Evolutionary conservation across 2,797 vertebrate species (phyloP).

Genomic region (Syndactyla subalaris): DNA sequence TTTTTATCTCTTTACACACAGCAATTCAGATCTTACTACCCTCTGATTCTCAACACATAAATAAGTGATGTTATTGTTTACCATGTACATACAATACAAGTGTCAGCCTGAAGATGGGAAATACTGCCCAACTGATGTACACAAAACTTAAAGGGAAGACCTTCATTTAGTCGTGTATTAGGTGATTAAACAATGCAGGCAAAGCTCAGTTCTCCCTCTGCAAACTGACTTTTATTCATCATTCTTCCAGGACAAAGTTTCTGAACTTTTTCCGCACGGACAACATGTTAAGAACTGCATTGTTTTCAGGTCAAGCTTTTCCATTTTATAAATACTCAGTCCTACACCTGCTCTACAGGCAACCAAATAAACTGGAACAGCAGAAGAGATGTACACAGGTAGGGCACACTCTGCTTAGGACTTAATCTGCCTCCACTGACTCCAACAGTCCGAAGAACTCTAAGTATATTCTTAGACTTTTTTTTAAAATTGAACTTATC

Average conservation of each 20-base stretch:
- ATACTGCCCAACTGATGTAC: not conserved
- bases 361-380: not conserved
- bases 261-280: not conserved
- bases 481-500: not conserved
- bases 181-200: not conserved
- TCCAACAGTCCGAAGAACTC: not conserved
- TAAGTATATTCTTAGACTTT: not conserved
- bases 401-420: not conserved
- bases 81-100: not conserved
- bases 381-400: not conserved
- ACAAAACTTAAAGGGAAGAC: not conserved
- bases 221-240: not conserved
- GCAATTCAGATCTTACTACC: not conserved
- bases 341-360: accelerated
- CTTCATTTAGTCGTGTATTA: not conserved
- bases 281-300: not conserved
- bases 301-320: not conserved
- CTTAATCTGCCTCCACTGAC: not conserved
- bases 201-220: not conserved
- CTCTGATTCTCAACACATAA: not conserved
- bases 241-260: not conserved
- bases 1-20: not conserved
- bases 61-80: not conserved
- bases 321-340: not conserved
- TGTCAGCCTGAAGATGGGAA: not conserved